These are phyloP conservation scores for Trinorchestia longiramus DNA, from an alignment of 1,140 invertebrate species.

Conservation along the genomic window DNA sequence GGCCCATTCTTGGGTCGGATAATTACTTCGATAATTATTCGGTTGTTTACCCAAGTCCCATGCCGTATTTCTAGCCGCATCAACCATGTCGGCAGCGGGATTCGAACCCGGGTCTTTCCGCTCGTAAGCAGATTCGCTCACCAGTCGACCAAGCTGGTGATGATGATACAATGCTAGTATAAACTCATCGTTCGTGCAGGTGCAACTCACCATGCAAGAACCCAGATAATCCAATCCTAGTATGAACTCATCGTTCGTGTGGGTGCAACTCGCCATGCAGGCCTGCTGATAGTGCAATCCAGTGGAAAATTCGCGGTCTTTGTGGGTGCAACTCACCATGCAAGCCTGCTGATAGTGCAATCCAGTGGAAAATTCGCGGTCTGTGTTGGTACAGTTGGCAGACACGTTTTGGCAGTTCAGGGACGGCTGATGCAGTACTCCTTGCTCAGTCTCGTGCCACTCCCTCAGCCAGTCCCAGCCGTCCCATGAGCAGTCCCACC, in stretches of 20 bases:
- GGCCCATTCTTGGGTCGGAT: too few species aligned
- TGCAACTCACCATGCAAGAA: too few species aligned
- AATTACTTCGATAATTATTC: too few species aligned
- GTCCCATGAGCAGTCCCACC: not conserved
- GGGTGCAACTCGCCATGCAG: not conserved
- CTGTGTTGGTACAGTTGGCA: not conserved
- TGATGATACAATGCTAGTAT: too few species aligned
- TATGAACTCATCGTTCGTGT: too few species aligned
- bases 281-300: not conserved
- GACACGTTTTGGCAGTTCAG: not conserved
- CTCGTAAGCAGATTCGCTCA: too few species aligned
- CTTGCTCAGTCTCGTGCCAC: not conserved
- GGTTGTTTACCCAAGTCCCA: too few species aligned
- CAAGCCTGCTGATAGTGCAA: not conserved
- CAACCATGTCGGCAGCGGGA: too few species aligned
- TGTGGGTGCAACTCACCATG: not conserved
- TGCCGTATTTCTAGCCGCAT: too few species aligned
- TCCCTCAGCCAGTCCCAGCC: not conserved
- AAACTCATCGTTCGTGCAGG: not conserved
- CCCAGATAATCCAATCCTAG: too few species aligned
- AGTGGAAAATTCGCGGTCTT: not conserved
- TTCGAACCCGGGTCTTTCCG: too few species aligned
- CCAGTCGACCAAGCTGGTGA: too few species aligned
- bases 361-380: not conserved
- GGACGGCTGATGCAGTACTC: not conserved